phyloP scores from a whole-genome alignment of 2,113 vertebrate species.

The Pheucticus melanocephalus region DNA sequence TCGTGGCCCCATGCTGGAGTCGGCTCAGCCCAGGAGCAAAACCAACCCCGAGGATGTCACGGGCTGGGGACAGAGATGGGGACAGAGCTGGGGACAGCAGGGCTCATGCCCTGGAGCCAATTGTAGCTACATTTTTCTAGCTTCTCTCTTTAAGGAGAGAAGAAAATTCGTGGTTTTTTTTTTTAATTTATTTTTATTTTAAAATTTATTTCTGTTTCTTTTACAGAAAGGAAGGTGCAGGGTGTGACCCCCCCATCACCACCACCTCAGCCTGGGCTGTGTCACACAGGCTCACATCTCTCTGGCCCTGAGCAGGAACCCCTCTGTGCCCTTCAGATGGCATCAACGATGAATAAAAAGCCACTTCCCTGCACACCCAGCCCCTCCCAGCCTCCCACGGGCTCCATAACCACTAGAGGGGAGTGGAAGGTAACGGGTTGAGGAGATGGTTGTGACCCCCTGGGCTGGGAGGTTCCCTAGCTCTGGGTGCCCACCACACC shows the following conservation, averaged over 20 bases:
- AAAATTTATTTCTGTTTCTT: background rate
- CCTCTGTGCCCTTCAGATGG: background rate
- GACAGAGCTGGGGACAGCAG: background rate
- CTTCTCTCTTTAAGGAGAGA: background rate
- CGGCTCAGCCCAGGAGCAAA: background rate
- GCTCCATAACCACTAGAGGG: slow-evolving; percentile 23
- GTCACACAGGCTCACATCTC: fast-evolving
- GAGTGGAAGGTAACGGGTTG: background rate
- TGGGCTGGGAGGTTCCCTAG: background rate
- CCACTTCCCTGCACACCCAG: background rate
- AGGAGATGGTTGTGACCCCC: background rate
- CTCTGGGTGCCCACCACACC: background rate
- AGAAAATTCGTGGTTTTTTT: background rate
- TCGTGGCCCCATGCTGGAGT: background rate
- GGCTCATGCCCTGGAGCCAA: background rate
- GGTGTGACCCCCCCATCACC: too few species aligned
- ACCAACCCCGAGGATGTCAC: fast-evolving
- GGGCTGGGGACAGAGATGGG: background rate
- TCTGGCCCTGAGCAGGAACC: background rate
- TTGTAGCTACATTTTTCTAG: background rate
- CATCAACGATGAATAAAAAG: background rate
- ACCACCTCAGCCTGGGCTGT: background rate
- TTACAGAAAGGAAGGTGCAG: background rate
- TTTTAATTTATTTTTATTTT: background rate
- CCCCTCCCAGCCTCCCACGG: background rate